A percentile compares a stretch with the other conserved stretches of the same genome.
Evolutionary conservation across 2,888 invertebrate genomes (phyloP).

Genomic region (Archips crataeganus): DNA sequence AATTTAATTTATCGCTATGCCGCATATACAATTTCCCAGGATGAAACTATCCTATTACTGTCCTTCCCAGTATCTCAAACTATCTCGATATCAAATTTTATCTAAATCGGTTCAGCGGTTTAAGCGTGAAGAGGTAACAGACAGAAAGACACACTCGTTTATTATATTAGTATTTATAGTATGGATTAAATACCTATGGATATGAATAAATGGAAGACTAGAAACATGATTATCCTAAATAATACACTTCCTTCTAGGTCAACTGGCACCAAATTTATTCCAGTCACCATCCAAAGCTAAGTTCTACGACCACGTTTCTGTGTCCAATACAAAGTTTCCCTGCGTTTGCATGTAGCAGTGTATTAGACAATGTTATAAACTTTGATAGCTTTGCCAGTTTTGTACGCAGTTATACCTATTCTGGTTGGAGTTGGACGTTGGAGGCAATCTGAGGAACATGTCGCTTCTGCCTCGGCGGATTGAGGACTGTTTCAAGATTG

Average conservation of each 20-base stretch:
- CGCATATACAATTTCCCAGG: too few species aligned
- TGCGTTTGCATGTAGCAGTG: slow-evolving; percentile 41
- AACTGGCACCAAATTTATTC: slow-evolving; percentile 27
- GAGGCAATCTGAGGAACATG: slow-evolving; percentile 35
- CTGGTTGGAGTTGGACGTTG: slow-evolving; percentile 27
- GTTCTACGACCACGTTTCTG: slow-evolving; percentile 22
- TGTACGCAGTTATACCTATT: slow-evolving; percentile 34
- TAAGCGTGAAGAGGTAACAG: too few species aligned
- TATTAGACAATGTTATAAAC: slow-evolving; percentile 42
- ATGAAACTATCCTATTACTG: too few species aligned
- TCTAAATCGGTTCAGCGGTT: too few species aligned
- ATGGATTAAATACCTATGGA: too few species aligned
- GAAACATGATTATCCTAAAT: too few species aligned
- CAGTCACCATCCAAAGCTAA: slow-evolving; percentile 27
- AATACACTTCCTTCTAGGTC: not conserved
- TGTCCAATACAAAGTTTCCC: slow-evolving; percentile 30
- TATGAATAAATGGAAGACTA: too few species aligned
- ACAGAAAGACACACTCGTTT: too few species aligned
- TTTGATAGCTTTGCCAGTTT: slow-evolving; percentile 37
- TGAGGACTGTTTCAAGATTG: slow-evolving; percentile 21
- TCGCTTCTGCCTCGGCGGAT: not conserved
- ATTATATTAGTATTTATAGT: too few species aligned
- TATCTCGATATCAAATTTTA: too few species aligned
- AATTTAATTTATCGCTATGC: too few species aligned
- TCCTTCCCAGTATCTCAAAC: too few species aligned